Percentiles rank a stretch among this genome's conserved stretches.
Conservation (phyloP, 2,797 vertebrate species). For the Amniataba percoides region DNA sequence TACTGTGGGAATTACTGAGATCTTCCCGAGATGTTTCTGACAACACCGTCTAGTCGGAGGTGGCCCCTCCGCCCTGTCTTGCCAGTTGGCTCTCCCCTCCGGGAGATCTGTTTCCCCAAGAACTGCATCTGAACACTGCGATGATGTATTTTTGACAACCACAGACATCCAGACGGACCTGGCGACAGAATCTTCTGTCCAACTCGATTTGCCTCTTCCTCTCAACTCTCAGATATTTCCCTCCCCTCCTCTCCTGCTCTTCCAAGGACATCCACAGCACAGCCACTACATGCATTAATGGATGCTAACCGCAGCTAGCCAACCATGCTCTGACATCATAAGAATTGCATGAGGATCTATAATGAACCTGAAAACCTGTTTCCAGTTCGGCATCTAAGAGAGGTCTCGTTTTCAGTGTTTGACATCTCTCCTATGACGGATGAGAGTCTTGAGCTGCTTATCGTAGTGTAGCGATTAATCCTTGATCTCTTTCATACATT, state of each 20-base stretch:
- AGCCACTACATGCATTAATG: conserved; percentile 53
- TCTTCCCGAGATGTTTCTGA: conserved; percentile 6
- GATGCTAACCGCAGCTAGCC: conserved; percentile 63
- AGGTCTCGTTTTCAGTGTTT: conserved; percentile 24
- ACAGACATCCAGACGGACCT: conserved; percentile 48
- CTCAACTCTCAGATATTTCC: conserved; percentile 16
- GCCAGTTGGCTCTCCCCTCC: conserved; percentile 10
- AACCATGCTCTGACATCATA: conserved; percentile 62
- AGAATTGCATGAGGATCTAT: conserved; percentile 66
- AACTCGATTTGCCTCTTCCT: conserved; percentile 37
- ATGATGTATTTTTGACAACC: conserved; percentile 39
- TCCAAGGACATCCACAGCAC: conserved; percentile 42
- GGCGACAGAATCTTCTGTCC: conserved; percentile 50
- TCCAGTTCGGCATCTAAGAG: conserved; percentile 9
- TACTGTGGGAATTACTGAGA: not conserved
- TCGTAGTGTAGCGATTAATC: not conserved
- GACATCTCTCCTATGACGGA: conserved; percentile 1
- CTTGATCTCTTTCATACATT: not conserved
- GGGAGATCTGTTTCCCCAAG: conserved; percentile 31
- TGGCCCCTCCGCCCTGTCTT: not conserved
- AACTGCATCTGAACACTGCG: too few relatives aligned
- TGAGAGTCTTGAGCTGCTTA: conserved; percentile 13
- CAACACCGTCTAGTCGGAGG: conserved; percentile 12
- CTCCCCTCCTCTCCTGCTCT: conserved; percentile 13
- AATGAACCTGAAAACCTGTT: conserved; percentile 15